phyloP scores from a whole-genome alignment of 2,113 vertebrate species.

The Polypterus senegalus region DNA sequence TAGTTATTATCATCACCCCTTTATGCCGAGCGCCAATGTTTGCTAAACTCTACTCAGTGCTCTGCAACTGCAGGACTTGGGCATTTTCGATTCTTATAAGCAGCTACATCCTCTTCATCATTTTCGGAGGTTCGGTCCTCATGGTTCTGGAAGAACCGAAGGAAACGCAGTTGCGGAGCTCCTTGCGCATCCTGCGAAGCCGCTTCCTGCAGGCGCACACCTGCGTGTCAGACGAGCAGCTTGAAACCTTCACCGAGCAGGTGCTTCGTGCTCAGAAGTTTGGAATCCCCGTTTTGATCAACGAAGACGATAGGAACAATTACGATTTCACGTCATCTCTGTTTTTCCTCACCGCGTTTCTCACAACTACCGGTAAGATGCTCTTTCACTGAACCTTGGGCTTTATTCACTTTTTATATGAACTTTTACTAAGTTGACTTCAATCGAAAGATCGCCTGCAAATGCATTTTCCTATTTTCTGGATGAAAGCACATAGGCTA shows the following conservation, averaged over 20 bases:
- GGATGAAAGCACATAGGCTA: background rate
- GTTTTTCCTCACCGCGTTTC: slow-evolving; percentile 52
- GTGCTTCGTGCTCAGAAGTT: slow-evolving; percentile 29
- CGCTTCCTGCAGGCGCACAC: slow-evolving; percentile 35
- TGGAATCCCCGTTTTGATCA: slow-evolving; percentile 28
- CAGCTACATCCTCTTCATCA: slow-evolving; percentile 37
- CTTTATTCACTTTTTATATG: background rate
- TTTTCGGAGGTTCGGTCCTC: slow-evolving; percentile 41
- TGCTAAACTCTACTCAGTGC: background rate
- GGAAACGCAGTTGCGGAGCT: slow-evolving; percentile 29
- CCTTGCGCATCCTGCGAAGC: slow-evolving; percentile 29
- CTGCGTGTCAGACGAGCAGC: slow-evolving; percentile 35
- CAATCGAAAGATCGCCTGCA: background rate
- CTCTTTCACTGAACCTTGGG: background rate
- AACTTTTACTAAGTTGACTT: background rate
- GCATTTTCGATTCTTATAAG: slow-evolving; percentile 32
- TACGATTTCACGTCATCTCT: slow-evolving; percentile 54
- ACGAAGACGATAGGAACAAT: slow-evolving; percentile 20
- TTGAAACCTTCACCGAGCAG: slow-evolving; percentile 35
- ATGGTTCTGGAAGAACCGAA: slow-evolving; percentile 38
- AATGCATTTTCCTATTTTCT: background rate
- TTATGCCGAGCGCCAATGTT: too few relatives aligned
- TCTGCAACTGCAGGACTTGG: slow-evolving; percentile 5
- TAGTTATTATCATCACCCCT: too few relatives aligned
- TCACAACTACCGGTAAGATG: slow-evolving; percentile 56